Evolutionary conservation across 2,113 vertebrate genomes (phyloP), one percentile per base, ranked within the genome.

Genomic region (Chitala chitala): DNA sequence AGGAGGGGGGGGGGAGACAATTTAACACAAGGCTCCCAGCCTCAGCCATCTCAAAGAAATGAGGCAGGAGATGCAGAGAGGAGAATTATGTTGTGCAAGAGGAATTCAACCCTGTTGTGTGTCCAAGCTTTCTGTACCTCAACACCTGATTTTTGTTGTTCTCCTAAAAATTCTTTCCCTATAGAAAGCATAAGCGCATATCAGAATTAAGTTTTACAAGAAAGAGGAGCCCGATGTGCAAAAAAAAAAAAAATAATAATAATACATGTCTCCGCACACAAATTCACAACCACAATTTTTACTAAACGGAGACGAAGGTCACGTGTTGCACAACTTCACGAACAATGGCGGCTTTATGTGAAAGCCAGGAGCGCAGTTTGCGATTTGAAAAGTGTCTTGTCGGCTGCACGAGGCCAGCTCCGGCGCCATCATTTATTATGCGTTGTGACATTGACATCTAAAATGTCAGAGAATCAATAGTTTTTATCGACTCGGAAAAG

Each of bases 1-100:
- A 80, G 77, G 77, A 69, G 79, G 82, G 83, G 82, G 66, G 68
- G 80, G 76, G 80, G 81, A 76, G 82, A 82, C 85, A 84, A 85
- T 88, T 88, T 89, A 85, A 84, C 77, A 72, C 55, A 83, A 58
- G 84, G 83, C 87, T 85, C 84, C 86, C 86, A 87, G 84, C 82
- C 75, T 72, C 73, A 77, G 82, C 81, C 84, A 24, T 86, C 82
- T 86, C 81, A 75, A 79, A 77, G 82, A 82, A 76, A 24, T 55
- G 84, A 81, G 50, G 74, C 79, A 79, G 79, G 77, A 81, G 78
- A 20, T 6, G 59, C 33, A 53, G 59, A 51, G 15, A 17, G 44
- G 22, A 69, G 42, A 48, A 31, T 50, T 15, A 24, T 12, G 40
- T 63, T 63, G 59, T 63, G 61, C 36, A 20, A 22, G 24, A 12